These are phyloP conservation scores for Diglossa brunneiventris DNA, from an alignment of 2,113 vertebrate species.

Conservation along the genomic window DNA sequence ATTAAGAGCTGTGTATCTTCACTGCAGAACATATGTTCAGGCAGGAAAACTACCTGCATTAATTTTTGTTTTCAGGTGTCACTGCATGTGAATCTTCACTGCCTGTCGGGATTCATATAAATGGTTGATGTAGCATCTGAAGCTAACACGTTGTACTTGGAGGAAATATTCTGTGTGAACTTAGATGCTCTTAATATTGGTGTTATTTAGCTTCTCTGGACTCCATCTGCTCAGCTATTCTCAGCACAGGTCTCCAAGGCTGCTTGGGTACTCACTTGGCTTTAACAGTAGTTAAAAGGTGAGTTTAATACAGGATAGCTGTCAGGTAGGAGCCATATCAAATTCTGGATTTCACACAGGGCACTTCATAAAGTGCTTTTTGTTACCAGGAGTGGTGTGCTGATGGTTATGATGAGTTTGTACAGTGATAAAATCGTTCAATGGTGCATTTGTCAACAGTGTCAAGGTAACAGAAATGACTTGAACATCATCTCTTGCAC, in stretches of 20 bases:
- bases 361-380: neutral
- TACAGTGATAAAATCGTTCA: neutral
- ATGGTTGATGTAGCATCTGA: neutral
- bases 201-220: neutral
- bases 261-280: neutral
- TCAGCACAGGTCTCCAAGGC: neutral
- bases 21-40: neutral
- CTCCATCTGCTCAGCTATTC: neutral
- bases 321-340: neutral
- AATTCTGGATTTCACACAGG: conserved; percentile 15
- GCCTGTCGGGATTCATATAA: neutral
- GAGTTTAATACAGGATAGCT: neutral
- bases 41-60: conserved; percentile 1
- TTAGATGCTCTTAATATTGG: neutral
- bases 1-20: neutral
- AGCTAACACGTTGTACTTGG: rapidly evolving
- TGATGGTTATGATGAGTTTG: conserved; percentile 16
- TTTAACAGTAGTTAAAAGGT: neutral
- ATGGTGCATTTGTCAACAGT: neutral
- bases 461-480: conserved; percentile 1
- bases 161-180: neutral
- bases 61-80: neutral
- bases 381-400: neutral
- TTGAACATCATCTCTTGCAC: neutral
- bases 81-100: neutral